Percentiles rank a stretch among this genome's conserved stretches.
Conservation (phyloP, 92 coral and sea anemone genomes). For the Zoanthus sansibaricus region DNA sequence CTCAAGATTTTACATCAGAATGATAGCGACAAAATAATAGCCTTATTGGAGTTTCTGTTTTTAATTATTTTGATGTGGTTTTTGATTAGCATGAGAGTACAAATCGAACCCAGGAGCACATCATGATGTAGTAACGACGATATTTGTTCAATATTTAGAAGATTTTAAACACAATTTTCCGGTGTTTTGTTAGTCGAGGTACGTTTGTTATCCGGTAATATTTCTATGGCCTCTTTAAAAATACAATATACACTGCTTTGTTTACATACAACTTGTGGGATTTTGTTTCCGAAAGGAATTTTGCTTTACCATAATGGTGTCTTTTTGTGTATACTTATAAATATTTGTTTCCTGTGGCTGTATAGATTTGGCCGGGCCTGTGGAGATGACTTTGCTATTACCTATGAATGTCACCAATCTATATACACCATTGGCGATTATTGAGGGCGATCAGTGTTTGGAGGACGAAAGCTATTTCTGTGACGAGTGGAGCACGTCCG, state of each 20-base stretch:
- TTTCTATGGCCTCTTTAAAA: conserved; percentile 9
- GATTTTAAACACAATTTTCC: conserved; percentile 70
- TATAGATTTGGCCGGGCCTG: conserved; percentile 35
- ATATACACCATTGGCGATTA: conserved; percentile 72
- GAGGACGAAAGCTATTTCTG: conserved; percentile 83
- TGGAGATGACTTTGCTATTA: conserved; percentile 89
- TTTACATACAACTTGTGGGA: conserved; percentile 44
- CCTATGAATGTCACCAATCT: conserved; percentile 75
- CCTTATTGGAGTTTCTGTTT: conserved; percentile 65
- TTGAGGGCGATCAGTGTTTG: conserved; percentile 86
- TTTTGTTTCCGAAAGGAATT: conserved; percentile 62
- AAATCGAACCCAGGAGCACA: conserved; percentile 76
- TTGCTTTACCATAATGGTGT: conserved; percentile 50
- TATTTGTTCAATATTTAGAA: conserved; percentile 73
- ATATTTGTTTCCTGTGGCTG: conserved; percentile 53
- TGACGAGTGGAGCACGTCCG: conserved; percentile 91
- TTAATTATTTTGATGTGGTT: conserved; percentile 85
- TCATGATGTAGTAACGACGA: conserved; percentile 82
- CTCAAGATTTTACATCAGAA: conserved; percentile 20
- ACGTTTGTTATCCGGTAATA: conserved; percentile 61
- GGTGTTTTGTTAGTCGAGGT: conserved; percentile 78
- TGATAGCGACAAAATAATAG: conserved; percentile 57
- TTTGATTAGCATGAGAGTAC: conserved; percentile 76
- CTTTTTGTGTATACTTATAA: conserved; percentile 55
- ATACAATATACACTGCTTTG: conserved; percentile 25